These are phyloP conservation scores for Andrena marginata DNA, from an alignment of 2,888 invertebrate species.

Conservation along the genomic window DNA sequence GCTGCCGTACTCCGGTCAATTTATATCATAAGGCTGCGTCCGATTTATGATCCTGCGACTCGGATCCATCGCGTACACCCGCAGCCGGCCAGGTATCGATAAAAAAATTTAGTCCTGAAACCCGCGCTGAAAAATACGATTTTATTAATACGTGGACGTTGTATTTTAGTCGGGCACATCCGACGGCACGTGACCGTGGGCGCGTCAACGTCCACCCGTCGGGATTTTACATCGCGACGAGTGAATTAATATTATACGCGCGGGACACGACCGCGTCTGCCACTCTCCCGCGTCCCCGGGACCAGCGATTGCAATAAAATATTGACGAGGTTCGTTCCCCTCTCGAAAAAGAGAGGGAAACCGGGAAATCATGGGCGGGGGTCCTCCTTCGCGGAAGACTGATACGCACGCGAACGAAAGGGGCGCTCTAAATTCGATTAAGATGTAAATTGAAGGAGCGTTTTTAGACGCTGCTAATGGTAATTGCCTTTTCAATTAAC, in stretches of 20 bases:
- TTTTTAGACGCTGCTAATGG: background rate
- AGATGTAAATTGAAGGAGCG: background rate
- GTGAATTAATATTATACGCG: background rate
- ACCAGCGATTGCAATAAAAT: constrained; percentile 4
- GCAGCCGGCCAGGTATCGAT: background rate
- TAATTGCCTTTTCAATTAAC: constrained; percentile 14
- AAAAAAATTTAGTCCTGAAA: background rate
- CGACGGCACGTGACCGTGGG: background rate
- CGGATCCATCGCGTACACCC: background rate
- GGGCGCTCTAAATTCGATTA: background rate
- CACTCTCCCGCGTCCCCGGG: background rate
- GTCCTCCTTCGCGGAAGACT: background rate
- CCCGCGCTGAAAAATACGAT: background rate
- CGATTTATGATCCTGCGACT: constrained; percentile 22
- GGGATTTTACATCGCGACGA: background rate
- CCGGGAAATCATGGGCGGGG: background rate
- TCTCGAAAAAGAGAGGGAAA: no score
- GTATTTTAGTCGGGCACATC: background rate
- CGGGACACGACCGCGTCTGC: background rate
- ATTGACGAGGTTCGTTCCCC: background rate
- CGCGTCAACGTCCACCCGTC: background rate
- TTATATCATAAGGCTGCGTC: constrained; percentile 31
- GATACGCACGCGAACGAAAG: background rate
- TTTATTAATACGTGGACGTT: constrained; percentile 23
- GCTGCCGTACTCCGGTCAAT: constrained; percentile 29